Evolutionary conservation across 2,888 invertebrate species (phyloP).

Genomic region (Anaspis maculata): DNA sequence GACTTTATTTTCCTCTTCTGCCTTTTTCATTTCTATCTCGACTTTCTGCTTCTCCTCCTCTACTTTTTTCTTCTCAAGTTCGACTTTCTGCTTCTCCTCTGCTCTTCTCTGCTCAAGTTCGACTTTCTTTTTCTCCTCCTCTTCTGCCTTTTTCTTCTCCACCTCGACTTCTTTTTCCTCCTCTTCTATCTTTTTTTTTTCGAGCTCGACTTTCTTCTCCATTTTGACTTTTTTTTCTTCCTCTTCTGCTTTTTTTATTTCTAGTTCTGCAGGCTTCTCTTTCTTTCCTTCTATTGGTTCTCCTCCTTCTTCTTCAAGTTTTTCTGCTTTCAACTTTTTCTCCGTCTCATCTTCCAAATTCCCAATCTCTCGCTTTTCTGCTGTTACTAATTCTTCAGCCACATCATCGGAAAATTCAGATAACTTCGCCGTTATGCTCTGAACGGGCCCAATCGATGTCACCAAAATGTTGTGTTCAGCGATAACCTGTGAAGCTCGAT

Average conservation of each 20-base stretch:
- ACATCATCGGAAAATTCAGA: too few relatives aligned
- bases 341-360: slow-evolving; percentile 14
- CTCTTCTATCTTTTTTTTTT: too few relatives aligned
- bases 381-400: too few relatives aligned
- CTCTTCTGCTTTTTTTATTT: slow-evolving; percentile 13
- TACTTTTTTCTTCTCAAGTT: slow-evolving; percentile 16
- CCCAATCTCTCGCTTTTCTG: slow-evolving; percentile 4
- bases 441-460: not conserved
- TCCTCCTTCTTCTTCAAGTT: slow-evolving; percentile 17
- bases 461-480: slow-evolving; percentile 1
- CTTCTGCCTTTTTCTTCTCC: slow-evolving; percentile 9
- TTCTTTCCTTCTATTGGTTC: slow-evolving; percentile 13
- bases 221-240: too few relatives aligned
- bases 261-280: slow-evolving; percentile 9
- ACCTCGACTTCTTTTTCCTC: slow-evolving; percentile 5
- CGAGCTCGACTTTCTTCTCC: slow-evolving; percentile 12
- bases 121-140: slow-evolving; percentile 6
- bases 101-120: slow-evolving; percentile 28
- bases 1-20: slow-evolving; percentile 8
- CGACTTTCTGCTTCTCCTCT: slow-evolving; percentile 13
- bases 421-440: slow-evolving; percentile 2
- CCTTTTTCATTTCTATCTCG: slow-evolving; percentile 3
- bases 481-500: slow-evolving; percentile 2
- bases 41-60: slow-evolving; percentile 15
- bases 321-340: slow-evolving; percentile 13